Conservation (phyloP, 1,140 invertebrate species). For the Saccostrea echinata region DNA sequence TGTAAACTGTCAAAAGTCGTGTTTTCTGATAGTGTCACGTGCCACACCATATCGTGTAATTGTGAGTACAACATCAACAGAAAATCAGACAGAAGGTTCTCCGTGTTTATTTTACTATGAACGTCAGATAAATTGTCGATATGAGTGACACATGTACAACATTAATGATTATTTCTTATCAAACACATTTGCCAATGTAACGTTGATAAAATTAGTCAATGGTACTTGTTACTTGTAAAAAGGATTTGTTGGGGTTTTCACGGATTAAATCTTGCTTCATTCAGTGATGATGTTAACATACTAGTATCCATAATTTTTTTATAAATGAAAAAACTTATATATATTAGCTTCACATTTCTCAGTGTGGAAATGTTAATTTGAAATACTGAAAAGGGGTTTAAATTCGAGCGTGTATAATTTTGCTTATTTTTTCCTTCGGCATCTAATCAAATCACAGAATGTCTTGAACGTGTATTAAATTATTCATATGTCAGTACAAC, state of each 20-base stretch:
- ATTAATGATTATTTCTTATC: not conserved
- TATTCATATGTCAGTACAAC: no score
- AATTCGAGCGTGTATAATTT: no score
- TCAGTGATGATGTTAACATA: no score
- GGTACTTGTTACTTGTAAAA: not conserved
- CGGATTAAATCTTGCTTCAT: not conserved
- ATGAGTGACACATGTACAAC: not conserved
- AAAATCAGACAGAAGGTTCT: not conserved
- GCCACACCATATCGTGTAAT: not conserved
- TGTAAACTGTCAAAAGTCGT: conserved; percentile 17
- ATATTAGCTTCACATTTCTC: no score
- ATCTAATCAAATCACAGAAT: no score
- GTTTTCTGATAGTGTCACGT: conserved; percentile 33
- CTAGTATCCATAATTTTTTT: no score
- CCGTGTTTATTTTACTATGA: not conserved
- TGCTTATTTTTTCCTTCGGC: no score
- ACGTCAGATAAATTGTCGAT: not conserved
- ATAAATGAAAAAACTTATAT: no score
- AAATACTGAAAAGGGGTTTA: no score
- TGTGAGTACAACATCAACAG: not conserved
- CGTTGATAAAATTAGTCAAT: not conserved
- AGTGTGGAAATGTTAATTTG: no score
- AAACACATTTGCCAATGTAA: not conserved
- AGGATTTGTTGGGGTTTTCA: not conserved
- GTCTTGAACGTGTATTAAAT: no score